Base-by-base conservation (phyloP, 2,113 vertebrate species). In the Coracopsis vasa region DNA sequence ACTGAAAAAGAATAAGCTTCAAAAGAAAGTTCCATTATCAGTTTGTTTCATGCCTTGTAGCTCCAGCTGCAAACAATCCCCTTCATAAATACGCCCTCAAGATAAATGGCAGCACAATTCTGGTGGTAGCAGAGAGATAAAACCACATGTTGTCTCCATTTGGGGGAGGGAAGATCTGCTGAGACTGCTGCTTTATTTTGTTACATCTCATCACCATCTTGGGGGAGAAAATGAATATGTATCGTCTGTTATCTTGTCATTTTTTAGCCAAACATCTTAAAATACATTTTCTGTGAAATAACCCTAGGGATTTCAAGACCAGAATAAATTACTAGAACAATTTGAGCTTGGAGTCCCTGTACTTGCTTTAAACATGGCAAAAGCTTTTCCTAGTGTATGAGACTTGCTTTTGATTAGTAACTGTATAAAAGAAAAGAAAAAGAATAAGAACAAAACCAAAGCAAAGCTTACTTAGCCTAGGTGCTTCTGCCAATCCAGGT, bases 281-380 rank as follows among this genome's bases (percentile, higher is more conserved):
- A 97, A 95, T 42, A 91, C 44, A 72, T 94, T 97, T 97, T 86
- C 91, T 92, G 77, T 60, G 92, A 89, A 97, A 84, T 77, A 92
- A 88, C 84, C 82, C 94, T 56, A n/a, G 92, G 80, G 85, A 94
- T 94, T 97, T 97, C 70, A 95, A 92, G 91, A 80, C 64, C 78
- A 33, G 92, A 95, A 93, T 94, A 71, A 92, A 96, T 97, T 97
- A 94, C 86, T 95, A 86, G 80, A 82, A 56, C 82, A 94, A 20
- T 91, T 51, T 92, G 90, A 95, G 92, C 74, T 90, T 41, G 61
- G 72, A 93, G 85, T 35, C 64, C 81, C 80, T 33, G 78, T 11
- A 23, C 72, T 75, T 86, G 62, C 45, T n/a, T 70, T 47, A 37
- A 74, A 90, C 13, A 0, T 35, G 78, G 94, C 88, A 91, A 24